Evolutionary conservation across 2,113 vertebrate species (phyloP), one percentile per base, ranked within the genome.

Genomic region (Blennius ocellaris): DNA sequence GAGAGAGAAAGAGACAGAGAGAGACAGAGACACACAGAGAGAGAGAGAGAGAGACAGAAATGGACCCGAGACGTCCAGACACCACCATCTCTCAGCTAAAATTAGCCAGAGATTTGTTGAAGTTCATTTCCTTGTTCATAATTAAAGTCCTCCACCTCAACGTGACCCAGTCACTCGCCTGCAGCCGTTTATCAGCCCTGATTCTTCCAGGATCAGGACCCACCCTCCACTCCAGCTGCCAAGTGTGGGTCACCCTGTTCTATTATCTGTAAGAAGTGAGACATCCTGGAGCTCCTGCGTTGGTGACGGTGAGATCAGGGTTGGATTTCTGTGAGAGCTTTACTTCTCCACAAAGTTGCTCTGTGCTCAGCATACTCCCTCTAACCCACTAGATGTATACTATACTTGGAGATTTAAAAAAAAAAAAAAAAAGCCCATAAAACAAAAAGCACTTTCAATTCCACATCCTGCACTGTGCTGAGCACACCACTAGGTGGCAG

Each of bases 51-150:
- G n/a, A n/a, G n/a, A n/a, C n/a, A n/a, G n/a, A n/a, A n/a, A n/a
- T n/a, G n/a, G n/a, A n/a, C n/a, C n/a, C n/a, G n/a, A n/a, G n/a
- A n/a, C n/a, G n/a, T n/a, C n/a, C n/a, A n/a, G n/a, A n/a, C n/a
- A n/a, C n/a, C n/a, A n/a, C n/a, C n/a, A n/a, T n/a, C n/a, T n/a
- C n/a, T n/a, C n/a, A n/a, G n/a, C 82, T 88, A 81, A 86, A 90
- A 84, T 88, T 72, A 88, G 84, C 72, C 78, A 80, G 72, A 88
- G 87, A 87, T 88, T 84, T 81, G 73, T 80, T 78, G 79, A 84
- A 81, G 79, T 88, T 92, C 78, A 90, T 89, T 90, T 90, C 86
- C 87, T 88, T 78, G 79, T 85, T 88, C 86, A 88, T 90, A 88
- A 90, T 90, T 92, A 92, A 89, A 92, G 72, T 83, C 71, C 84